Evolutionary conservation across 2,888 invertebrate genomes (phyloP), one percentile per base, ranked within the genome.

Genomic region (Clitarchus hookeri): DNA sequence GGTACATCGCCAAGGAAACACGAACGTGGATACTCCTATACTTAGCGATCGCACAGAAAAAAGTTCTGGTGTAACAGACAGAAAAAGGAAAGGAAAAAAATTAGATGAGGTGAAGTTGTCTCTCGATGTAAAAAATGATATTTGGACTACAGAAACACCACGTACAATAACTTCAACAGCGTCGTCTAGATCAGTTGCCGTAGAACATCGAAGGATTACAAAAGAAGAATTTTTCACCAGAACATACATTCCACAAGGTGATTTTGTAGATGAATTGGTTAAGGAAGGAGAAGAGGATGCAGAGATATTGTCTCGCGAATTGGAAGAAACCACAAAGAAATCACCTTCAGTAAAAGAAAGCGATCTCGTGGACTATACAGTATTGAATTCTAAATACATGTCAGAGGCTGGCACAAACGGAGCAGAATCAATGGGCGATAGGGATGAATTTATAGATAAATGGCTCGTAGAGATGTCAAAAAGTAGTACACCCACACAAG

Each of bases 191-290:
- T 44, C 36, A 27, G 82, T 82, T 82, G 82, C 82, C 27, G 82
- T 82, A 23, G 82, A 27, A 27, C 82, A 27, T n/a, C 12, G 82
- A 13, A 82, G 19, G 44, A 44, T 82, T 36, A 82, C 82, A 13
- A 27, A 82, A 27, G 82, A 82, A 82, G 82, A 82, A 44, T 82
- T 82, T 36, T 82, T 82, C 25, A 82, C 82, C 27, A 82, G 82
- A 82, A 82, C 82, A 9, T 82, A 82, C 36, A 82, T 82, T 23
- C 82, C 82, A 3, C 36, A 36, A 82, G 82, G 25, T 36, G 82
- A 82, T 23, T 36, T 82, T 13, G 82, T 27, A 36, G 82, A 82
- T 82, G 36, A 82, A 13, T n/a, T 82, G 44, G 82, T 44, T 12
- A 82, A 44, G 44, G 82, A 82, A 82, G 27, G 36, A 27, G 82